Percentiles rank a stretch among this genome's conserved stretches.
Evolutionary conservation across 2,888 invertebrate species (phyloP).

Genomic region (Omphaloscelis lunosa): DNA sequence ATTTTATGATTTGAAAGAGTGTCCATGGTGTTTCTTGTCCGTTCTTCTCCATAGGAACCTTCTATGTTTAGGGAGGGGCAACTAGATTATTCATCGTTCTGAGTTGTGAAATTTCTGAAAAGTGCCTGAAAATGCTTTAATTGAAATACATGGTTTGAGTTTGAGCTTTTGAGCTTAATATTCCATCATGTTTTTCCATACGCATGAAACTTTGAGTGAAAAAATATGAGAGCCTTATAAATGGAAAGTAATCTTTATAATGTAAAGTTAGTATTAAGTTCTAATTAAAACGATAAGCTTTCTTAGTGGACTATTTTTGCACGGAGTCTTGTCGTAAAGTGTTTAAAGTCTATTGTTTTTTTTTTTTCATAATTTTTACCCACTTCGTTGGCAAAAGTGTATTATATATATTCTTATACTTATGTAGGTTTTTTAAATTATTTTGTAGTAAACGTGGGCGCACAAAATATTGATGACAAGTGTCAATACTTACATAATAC

Average conservation of each 20-base stretch:
- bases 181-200: not conserved
- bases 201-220: not conserved
- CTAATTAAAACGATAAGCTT: constrained; percentile 13
- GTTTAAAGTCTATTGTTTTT: not conserved
- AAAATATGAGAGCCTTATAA: not conserved
- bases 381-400: not conserved
- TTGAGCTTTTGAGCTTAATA: not conserved
- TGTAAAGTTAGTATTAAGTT: constrained; percentile 14
- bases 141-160: not conserved
- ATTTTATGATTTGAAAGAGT: no score
- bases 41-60: not conserved
- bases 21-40: not conserved
- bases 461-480: no score
- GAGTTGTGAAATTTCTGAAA: not conserved
- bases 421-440: no score
- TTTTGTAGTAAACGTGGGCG: no score
- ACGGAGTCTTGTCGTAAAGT: not conserved
- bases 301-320: not conserved
- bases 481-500: no score
- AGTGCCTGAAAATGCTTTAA: not conserved
- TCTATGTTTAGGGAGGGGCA: not conserved
- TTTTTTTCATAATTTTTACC: not conserved
- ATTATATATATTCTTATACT: not conserved
- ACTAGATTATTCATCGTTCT: not conserved
- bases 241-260: not conserved